Base-by-base conservation (phyloP, 2,888 invertebrate species). In the Brenthis ino region DNA sequence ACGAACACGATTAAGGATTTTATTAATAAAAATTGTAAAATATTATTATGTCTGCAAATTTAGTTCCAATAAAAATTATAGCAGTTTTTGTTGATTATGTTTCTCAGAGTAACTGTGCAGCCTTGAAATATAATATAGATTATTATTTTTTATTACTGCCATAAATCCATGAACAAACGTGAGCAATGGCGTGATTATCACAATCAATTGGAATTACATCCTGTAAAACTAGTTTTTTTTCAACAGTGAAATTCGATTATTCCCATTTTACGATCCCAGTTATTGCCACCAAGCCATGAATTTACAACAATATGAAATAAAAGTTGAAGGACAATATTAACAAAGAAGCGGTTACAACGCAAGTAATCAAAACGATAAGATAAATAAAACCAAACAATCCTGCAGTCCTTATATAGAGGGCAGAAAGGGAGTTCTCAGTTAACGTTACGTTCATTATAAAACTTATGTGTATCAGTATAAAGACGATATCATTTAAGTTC, bases 311-410 rank as follows among this genome's bases (percentile, higher is more conserved):
- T 65, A 71, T 71, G 63, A 66, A 56, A 68, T 66, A 64, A 28
- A 64, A 67, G 64, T 65, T 72, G 72, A 68, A 70, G 72, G 72
- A 64, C 68, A 67, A 37, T 57, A 57, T 54, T 57, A 67, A 72
- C 68, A 70, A 68, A 68, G 70, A 66, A 57, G 61, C 50, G 57
- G 64, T 60, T 28, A 68, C 70, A 72, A 68, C 66, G 64, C 65
- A 43, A 64, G 60, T 33, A 64, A 70, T 65, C 65, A 72, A 64
- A 67, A 20, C 54, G 68, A 70, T 72, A 66, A 72, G 70, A 70
- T 64, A 70, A 20, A 70, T 55, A 57, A 69, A 66, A 67, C 55
- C 53, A 72, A 67, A 72, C 60, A 67, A 64, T 58, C 60, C 57
- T 47, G 57, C 55, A 37, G 13, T 55, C 55, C 33, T 60, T 67